Percentiles rank a stretch among this genome's conserved stretches.
These are phyloP conservation scores for Xenopus petersii DNA, from an alignment of 2,797 vertebrate species.

Conservation along the genomic window DNA sequence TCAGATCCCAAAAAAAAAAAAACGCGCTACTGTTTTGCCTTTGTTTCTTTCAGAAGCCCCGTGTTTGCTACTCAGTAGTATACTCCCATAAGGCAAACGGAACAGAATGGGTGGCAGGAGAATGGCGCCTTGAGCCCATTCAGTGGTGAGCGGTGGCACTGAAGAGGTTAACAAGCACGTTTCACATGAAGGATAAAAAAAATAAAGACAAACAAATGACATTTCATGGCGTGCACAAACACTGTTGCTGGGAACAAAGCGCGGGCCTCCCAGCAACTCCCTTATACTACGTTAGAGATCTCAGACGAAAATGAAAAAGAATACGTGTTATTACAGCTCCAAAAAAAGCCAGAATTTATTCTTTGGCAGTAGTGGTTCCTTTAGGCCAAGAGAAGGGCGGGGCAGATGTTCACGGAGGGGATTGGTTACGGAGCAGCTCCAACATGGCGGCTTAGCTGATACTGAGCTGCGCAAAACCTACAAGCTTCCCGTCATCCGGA, in stretches of 20 bases:
- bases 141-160: conserved; percentile 63
- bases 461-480: conserved; percentile 96
- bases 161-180: conserved; percentile 66
- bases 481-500: conserved; percentile 88
- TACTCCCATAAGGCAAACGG: conserved; percentile 80
- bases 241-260: conserved; percentile 38
- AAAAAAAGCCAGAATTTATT: conserved; percentile 68
- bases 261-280: conserved; percentile 36
- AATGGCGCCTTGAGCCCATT: not conserved
- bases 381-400: conserved; percentile 76
- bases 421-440: conserved; percentile 48
- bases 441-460: conserved; percentile 80
- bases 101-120: conserved; percentile 52
- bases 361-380: conserved; percentile 91
- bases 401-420: conserved; percentile 60
- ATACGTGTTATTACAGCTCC: conserved; percentile 62
- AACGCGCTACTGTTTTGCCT: conserved; percentile 6
- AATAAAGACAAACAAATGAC: conserved; percentile 50
- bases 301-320: conserved; percentile 57
- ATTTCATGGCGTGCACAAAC: conserved; percentile 35
- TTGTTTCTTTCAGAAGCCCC: conserved; percentile 35
- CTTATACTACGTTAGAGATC: conserved; percentile 38
- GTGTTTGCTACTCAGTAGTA: conserved; percentile 76
- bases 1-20: conserved; percentile 25
- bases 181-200: conserved; percentile 57